These are phyloP conservation scores for Larimichthys polyactis DNA, from an alignment of 2,113 vertebrate genomes.

Conservation along the genomic window DNA sequence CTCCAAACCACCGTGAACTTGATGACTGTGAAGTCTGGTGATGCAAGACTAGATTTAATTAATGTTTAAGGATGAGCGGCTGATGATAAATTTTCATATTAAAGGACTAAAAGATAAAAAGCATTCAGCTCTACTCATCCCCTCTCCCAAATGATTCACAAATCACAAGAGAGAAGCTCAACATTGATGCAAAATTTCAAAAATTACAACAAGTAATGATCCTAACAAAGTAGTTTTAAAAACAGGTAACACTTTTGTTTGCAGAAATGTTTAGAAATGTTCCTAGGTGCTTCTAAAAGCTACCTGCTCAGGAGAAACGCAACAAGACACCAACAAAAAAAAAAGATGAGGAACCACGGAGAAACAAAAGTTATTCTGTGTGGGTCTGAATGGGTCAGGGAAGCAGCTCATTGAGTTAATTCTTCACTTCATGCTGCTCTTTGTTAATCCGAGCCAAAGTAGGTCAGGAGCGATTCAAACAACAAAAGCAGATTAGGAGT, in stretches of 20 bases:
- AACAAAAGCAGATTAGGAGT: conserved; percentile 59
- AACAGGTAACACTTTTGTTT: background rate
- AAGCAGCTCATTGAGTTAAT: background rate
- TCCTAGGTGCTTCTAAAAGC: background rate
- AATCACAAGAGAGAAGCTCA: background rate
- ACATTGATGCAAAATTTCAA: background rate
- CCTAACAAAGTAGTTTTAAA: too few species aligned
- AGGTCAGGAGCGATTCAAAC: conserved; percentile 38
- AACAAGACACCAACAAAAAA: background rate
- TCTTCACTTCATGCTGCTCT: conserved; percentile 19
- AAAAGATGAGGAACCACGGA: background rate
- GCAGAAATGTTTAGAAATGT: background rate
- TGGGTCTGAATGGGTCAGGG: background rate
- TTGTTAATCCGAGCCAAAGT: conserved; percentile 57
- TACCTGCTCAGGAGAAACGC: background rate
- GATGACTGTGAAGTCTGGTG: background rate
- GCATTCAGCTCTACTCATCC: too few species aligned
- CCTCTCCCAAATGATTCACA: background rate
- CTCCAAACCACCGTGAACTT: background rate
- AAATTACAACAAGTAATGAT: background rate
- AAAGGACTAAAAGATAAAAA: background rate
- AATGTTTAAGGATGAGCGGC: background rate
- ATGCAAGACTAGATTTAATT: background rate
- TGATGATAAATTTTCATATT: background rate
- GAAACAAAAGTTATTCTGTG: background rate